Percentiles rank a stretch among this genome's conserved stretches.
These are phyloP conservation scores for Sinocyclocheilus anshuiensis DNA, from an alignment of 2,113 vertebrate species.

Conservation along the genomic window DNA sequence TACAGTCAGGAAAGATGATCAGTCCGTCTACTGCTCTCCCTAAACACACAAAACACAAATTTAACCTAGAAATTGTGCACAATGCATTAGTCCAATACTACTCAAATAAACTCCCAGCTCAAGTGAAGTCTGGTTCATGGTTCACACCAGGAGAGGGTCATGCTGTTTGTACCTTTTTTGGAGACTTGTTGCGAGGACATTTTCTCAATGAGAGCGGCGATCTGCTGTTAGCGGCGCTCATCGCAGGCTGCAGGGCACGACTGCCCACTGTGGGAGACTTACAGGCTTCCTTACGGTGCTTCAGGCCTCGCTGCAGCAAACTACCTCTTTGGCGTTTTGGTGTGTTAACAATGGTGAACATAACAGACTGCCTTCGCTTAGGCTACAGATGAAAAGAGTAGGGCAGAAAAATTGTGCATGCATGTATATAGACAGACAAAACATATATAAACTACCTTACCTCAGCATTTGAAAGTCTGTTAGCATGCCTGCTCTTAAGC, in stretches of 20 bases:
- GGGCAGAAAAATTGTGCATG: not conserved
- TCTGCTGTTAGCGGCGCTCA: slow-evolving; percentile 36
- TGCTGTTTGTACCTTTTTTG: slow-evolving; percentile 68
- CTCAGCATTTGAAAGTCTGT: slow-evolving; percentile 40
- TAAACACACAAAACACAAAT: not conserved
- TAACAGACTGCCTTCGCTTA: slow-evolving; percentile 77
- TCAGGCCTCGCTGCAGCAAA: slow-evolving; percentile 78
- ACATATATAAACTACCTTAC: slow-evolving; percentile 19
- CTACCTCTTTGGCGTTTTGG: slow-evolving; percentile 75
- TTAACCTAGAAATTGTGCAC: not conserved
- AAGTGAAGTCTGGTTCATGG: not conserved
- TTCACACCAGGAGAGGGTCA: not conserved
- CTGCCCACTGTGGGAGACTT: slow-evolving; percentile 62
- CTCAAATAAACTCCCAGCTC: not conserved
- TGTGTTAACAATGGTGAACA: slow-evolving; percentile 86
- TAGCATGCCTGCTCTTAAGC: slow-evolving; percentile 73
- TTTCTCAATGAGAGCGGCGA: slow-evolving; percentile 55
- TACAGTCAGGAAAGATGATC: not conserved
- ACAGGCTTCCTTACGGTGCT: slow-evolving; percentile 70
- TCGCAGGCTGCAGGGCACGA: not conserved
- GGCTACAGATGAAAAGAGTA: slow-evolving; percentile 55
- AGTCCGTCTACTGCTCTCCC: not conserved
- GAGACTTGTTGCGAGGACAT: slow-evolving; percentile 65
- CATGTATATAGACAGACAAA: accelerated
- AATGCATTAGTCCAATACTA: not conserved